These are phyloP conservation scores for Aporophyla nigra DNA, from an alignment of 2,888 invertebrate genomes.

Conservation along the genomic window DNA sequence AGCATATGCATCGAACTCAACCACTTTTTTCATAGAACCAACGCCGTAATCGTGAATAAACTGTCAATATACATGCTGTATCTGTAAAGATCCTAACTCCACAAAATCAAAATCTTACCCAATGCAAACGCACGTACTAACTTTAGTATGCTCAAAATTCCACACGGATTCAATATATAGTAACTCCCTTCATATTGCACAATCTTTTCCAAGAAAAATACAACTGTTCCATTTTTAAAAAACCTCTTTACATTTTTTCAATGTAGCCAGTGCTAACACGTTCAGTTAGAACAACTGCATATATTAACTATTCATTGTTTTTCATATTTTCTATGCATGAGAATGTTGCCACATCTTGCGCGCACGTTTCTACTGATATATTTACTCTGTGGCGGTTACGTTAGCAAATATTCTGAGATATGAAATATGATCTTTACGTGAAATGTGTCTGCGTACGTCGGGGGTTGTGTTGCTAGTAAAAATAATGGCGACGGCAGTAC, in stretches of 20 bases:
- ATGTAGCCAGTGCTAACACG: constrained; percentile 46
- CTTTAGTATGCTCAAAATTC: not conserved
- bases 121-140: not conserved
- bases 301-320: constrained; percentile 66
- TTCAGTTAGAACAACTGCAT: constrained; percentile 53
- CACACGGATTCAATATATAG: not conserved
- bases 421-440: constrained; percentile 62
- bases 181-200: not conserved
- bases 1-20: not conserved
- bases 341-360: constrained; percentile 45
- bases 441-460: constrained; percentile 48
- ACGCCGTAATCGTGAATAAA: not conserved
- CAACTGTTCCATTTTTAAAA: constrained; percentile 1
- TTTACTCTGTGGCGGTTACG: constrained; percentile 50
- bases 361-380: constrained; percentile 62
- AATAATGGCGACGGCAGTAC: constrained; percentile 28
- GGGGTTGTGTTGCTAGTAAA: constrained; percentile 36
- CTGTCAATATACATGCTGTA: not conserved
- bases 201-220: constrained; percentile 43
- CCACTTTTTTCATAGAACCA: not conserved
- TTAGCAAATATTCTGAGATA: constrained; percentile 54
- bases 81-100: not conserved
- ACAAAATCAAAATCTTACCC: not conserved
- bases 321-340: constrained; percentile 68
- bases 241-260: constrained; percentile 43